Base-by-base conservation (phyloP, 1,140 invertebrate genomes). In the Drosophila melanogaster region DNA sequence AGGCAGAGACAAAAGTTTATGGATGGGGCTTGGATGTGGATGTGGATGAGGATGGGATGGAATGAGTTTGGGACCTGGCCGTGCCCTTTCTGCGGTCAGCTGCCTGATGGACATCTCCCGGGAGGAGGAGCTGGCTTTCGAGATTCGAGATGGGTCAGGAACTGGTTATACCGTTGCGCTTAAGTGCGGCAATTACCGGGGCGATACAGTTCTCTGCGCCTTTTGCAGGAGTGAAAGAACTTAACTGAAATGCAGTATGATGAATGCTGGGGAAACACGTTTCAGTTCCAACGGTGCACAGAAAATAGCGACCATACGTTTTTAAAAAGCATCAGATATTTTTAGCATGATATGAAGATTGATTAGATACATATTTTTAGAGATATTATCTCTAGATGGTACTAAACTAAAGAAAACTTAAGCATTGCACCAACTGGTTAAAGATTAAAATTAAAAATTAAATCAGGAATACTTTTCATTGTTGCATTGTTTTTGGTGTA, bases 1-100 rank as follows among this genome's bases (percentile, higher is more conserved):
- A 49, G 41, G 35, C 38, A 62, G 49, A 46, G 61, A 41, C 60
- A 58, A 43, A 26, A 58, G 15, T 30, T 35, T 41, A 40, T 46
- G 62, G 37, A 38, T 38, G 37, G 37, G 37, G 50, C 41, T 55
- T 38, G 54, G 12, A 38, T 38, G 35, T 11, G 35, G 12, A 37
- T 37, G 37, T 12, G 53, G 58, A n/a, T 46, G 51, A 30, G n/a
- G 38, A 30, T 38, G 61, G 14, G 41, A 33, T 50, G 44, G 14
- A 43, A 67, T 67, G 51, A 26, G 58, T 30, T 55, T 44, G 51
- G 69, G 46, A 19, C 38, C n/a, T 40, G 55, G 65, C 73, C 53
- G 54, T 67, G 76, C 79, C 84, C 83, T 81, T 87, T 89, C 84
- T 87, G 84, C 70, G 84, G 84, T 89, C 84, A 84, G 84, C 83